Base-by-base conservation (phyloP, 2,113 vertebrate species). In the Bos javanicus region DNA sequence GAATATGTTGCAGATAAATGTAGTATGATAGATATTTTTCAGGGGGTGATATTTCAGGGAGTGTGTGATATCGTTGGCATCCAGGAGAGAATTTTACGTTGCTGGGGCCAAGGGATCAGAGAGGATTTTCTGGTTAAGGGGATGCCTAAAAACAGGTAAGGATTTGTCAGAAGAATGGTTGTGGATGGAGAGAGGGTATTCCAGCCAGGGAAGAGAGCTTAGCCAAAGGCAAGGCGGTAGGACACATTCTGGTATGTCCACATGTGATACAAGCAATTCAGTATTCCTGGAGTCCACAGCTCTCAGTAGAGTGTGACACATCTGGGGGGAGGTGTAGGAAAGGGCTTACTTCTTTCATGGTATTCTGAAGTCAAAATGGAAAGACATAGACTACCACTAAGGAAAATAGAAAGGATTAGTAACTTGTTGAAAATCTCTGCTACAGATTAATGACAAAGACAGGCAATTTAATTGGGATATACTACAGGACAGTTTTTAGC, bases 341-440 rank as follows among this genome's bases (percentile, higher is more conserved):
- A 96, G 30, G n/a, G 5, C 19, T 60, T 54, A 46, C 46, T 92
- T 78, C 16, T 82, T 56, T 80, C 43, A 87, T 16, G 19, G 10
- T 74, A n/a, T 60, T 93, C 81, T 96, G 62, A 96, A 96, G 87
- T 95, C 4, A 57, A 93, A 94, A 56, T 54, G 43, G 21, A 96
- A 84, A 94, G 26, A 62, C 4, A 48, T 26, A 60, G 16, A 1
- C 52, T 64, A 50, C 12, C 76, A 54, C 36, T 81, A 30, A 76
- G 46, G 19, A 76, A 85, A 87, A 76, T 19, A 80, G 17, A 50
- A 52, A n/a, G 15, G 21, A 23, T 80, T 71, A 46, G 25, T 71
- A 59, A 71, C 11, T 5, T 15, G 14, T 46, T 50, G 60, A 87
- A 83, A 92, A 39, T 82, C 11, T 78, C 64, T 96, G 15, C 11